Conservation (phyloP, 2,797 vertebrate genomes). For the Fistularia tabacaria region DNA sequence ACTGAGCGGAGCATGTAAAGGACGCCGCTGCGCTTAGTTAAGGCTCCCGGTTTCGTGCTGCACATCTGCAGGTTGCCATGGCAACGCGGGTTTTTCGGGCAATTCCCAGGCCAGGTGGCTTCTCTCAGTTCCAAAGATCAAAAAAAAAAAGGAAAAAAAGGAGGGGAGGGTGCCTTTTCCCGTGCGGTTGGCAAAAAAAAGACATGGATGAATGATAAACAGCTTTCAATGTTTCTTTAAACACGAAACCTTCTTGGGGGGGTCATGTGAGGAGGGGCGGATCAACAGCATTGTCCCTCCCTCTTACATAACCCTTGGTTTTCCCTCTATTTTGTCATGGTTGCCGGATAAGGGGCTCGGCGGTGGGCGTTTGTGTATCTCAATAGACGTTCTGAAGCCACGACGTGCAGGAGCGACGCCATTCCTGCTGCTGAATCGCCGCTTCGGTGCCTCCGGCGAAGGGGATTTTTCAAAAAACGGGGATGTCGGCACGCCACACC, state of each 20-base stretch:
- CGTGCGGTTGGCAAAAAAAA: slow-evolving; percentile 22
- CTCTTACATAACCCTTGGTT: slow-evolving; percentile 12
- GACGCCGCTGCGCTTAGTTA: slow-evolving; percentile 57
- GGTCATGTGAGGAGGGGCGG: slow-evolving; percentile 22
- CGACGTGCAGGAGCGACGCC: no score
- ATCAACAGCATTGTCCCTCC: slow-evolving; percentile 11
- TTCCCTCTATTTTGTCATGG: slow-evolving; percentile 29
- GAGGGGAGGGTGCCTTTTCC: slow-evolving; percentile 17
- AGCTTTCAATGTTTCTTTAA: background rate
- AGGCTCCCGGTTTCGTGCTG: slow-evolving; percentile 65
- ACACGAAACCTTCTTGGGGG: slow-evolving; percentile 17
- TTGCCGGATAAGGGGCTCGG: slow-evolving; percentile 4
- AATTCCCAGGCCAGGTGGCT: slow-evolving; percentile 68
- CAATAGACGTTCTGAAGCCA: no score
- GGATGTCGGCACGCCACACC: no score
- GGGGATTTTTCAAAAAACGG: no score
- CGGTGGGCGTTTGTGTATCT: slow-evolving; percentile 18
- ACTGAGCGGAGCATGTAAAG: slow-evolving; percentile 36
- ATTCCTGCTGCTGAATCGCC: no score
- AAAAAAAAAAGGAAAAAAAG: background rate
- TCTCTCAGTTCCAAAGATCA: slow-evolving; percentile 47
- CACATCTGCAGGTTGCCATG: slow-evolving; percentile 72
- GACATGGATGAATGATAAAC: no score
- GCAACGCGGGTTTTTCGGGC: slow-evolving; percentile 59
- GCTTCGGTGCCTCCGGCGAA: no score